Evolutionary conservation across 2,888 invertebrate species (phyloP).

Genomic region (Anticlea derivata): DNA sequence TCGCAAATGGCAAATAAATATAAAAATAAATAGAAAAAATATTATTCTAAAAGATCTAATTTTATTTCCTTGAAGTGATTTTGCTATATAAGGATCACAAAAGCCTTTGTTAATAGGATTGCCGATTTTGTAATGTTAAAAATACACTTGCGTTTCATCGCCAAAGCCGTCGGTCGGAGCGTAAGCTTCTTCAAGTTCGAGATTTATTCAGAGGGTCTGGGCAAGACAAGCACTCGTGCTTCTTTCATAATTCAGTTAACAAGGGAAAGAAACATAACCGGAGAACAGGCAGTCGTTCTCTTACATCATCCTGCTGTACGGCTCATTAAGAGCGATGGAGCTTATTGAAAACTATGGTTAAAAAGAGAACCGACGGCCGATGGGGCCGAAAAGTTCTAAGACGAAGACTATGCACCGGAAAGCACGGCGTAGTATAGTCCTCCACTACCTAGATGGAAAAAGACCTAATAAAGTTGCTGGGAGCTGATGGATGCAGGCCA

Average conservation of each 20-base stretch:
- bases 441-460: too few species aligned
- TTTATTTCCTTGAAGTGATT: constrained; percentile 23
- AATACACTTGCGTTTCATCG: constrained; percentile 34
- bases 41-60: not conserved
- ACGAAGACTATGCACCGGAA: too few species aligned
- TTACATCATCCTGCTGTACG: constrained; percentile 6
- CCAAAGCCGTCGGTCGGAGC: constrained; percentile 24
- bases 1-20: not conserved
- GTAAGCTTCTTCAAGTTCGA: constrained; percentile 58
- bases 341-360: too few species aligned
- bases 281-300: constrained; percentile 36
- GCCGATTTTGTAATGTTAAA: constrained; percentile 38
- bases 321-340: too few species aligned
- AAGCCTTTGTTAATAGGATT: constrained; percentile 39
- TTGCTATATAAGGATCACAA: constrained; percentile 32
- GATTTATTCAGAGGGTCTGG: constrained; percentile 72
- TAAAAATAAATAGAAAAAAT: not conserved
- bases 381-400: too few species aligned
- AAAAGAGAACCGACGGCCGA: not conserved
- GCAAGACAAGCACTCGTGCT: constrained; percentile 58
- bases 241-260: constrained; percentile 69
- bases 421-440: too few species aligned
- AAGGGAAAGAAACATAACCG: constrained; percentile 63
- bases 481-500: too few species aligned
- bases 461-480: too few species aligned